phyloP scores from a whole-genome alignment of 2,888 invertebrate genomes.

The Dryocosmus kuriphilus region DNA sequence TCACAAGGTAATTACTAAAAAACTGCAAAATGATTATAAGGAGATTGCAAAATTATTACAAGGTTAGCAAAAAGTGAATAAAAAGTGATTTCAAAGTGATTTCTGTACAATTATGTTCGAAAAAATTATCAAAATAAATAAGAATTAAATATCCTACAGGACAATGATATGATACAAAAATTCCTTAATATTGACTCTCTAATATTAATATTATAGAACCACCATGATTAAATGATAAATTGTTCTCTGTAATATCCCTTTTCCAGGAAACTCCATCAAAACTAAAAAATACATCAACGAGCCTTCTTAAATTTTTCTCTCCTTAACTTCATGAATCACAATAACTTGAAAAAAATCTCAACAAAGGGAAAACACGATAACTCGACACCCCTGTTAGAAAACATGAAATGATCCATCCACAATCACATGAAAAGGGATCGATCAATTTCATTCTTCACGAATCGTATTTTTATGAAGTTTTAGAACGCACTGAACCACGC shows the following conservation, averaged over 20 bases:
- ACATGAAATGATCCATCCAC: constrained; percentile 4
- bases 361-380: constrained; percentile 28
- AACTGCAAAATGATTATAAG: too few relatives aligned
- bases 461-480: constrained; percentile 49
- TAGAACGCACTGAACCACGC: constrained; percentile 44
- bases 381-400: constrained; percentile 19
- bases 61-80: too few relatives aligned
- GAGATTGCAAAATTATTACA: too few relatives aligned
- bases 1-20: too few relatives aligned
- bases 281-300: not conserved
- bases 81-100: too few relatives aligned
- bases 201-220: not conserved
- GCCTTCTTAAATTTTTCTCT: not conserved
- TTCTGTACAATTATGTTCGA: too few relatives aligned
- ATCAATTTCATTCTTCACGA: constrained; percentile 46
- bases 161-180: too few relatives aligned
- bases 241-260: not conserved
- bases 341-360: constrained; percentile 10
- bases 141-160: too few relatives aligned
- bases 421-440: constrained; percentile 30
- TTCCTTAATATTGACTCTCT: not conserved
- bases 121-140: too few relatives aligned
- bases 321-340: not conserved
- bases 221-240: not conserved
- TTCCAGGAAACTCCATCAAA: not conserved